These are phyloP conservation scores for Eueremaeus valkanovi DNA, from an alignment of 2,888 invertebrate genomes.

Conservation along the genomic window DNA sequence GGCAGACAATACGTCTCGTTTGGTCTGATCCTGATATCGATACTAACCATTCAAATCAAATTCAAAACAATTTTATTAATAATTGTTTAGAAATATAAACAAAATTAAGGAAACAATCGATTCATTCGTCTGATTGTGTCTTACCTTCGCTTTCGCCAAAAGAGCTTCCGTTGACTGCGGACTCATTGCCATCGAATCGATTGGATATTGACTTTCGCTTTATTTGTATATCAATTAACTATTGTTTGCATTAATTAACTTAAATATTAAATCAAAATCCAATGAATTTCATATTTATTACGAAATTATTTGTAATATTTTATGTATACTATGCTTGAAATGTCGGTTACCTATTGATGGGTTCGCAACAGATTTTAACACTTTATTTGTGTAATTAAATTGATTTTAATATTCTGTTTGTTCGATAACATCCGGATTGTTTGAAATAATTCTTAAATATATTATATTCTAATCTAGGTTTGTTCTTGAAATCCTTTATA, in stretches of 20 bases:
- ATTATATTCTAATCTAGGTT: too few species aligned
- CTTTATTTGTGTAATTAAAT: too few species aligned
- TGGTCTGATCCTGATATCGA: conserved; percentile 45
- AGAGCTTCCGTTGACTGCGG: neutral
- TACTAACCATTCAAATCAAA: conserved; percentile 43
- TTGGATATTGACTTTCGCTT: neutral
- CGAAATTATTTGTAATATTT: neutral
- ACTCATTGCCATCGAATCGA: neutral
- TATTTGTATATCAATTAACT: neutral
- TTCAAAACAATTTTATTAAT: neutral
- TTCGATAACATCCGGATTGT: too few species aligned
- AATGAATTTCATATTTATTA: neutral
- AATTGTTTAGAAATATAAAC: too few species aligned
- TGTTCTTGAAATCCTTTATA: too few species aligned
- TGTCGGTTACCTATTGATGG: too few species aligned
- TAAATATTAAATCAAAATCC: neutral
- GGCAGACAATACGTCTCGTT: conserved; percentile 64
- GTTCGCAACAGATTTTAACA: too few species aligned
- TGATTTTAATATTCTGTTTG: too few species aligned
- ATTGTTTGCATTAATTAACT: neutral
- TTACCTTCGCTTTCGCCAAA: conserved; percentile 36
- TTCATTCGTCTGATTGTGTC: too few species aligned
- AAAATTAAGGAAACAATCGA: too few species aligned
- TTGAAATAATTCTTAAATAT: too few species aligned
- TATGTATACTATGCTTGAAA: too few species aligned